Percentiles rank a stretch among this genome's conserved stretches.
These are phyloP conservation scores for Serranus cabrilla DNA, from an alignment of 2,797 vertebrate genomes.

Conservation along the genomic window DNA sequence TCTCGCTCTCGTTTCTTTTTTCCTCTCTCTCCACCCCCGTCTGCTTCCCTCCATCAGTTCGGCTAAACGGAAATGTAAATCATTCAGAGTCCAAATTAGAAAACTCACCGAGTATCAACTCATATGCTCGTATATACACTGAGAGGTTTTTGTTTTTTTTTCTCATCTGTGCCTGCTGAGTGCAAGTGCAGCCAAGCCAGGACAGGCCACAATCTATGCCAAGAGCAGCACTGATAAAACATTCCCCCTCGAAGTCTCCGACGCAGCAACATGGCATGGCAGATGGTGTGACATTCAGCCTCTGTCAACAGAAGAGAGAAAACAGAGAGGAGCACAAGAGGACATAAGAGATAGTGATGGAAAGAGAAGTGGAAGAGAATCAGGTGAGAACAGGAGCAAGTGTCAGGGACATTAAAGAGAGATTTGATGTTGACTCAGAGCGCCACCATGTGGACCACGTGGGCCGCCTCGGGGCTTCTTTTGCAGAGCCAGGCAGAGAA, in stretches of 20 bases:
- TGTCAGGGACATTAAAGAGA: slow-evolving; percentile 39
- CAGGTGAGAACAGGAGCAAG: slow-evolving; percentile 72
- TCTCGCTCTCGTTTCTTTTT: slow-evolving; percentile 53
- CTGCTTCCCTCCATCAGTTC: slow-evolving; percentile 37
- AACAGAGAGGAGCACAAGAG: slow-evolving; percentile 62
- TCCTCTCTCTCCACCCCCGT: slow-evolving; percentile 16
- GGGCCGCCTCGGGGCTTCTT: slow-evolving; percentile 11
- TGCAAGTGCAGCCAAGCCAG: slow-evolving; percentile 15
- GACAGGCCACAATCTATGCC: slow-evolving; percentile 32
- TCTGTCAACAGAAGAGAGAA: slow-evolving; percentile 73
- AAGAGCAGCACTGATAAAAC: slow-evolving; percentile 65
- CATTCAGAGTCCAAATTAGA: slow-evolving; percentile 46
- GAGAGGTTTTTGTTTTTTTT: not conserved
- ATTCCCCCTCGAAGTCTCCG: slow-evolving; percentile 45
- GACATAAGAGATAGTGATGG: slow-evolving; percentile 59
- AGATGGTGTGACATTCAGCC: slow-evolving; percentile 83
- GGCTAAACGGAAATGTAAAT: slow-evolving; percentile 48
- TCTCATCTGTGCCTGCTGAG: slow-evolving; percentile 4
- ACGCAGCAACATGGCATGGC: slow-evolving; percentile 71
- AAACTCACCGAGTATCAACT: slow-evolving; percentile 30
- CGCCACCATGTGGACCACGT: slow-evolving; percentile 81
- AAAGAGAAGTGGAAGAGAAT: slow-evolving; percentile 53
- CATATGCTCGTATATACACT: slow-evolving; percentile 6
- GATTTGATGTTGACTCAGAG: slow-evolving; percentile 73
- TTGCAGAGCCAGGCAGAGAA: slow-evolving; percentile 46